Evolutionary conservation across 2,797 vertebrate species (phyloP), one percentile per base, ranked within the genome.

Genomic region (Myotis planiceps): DNA sequence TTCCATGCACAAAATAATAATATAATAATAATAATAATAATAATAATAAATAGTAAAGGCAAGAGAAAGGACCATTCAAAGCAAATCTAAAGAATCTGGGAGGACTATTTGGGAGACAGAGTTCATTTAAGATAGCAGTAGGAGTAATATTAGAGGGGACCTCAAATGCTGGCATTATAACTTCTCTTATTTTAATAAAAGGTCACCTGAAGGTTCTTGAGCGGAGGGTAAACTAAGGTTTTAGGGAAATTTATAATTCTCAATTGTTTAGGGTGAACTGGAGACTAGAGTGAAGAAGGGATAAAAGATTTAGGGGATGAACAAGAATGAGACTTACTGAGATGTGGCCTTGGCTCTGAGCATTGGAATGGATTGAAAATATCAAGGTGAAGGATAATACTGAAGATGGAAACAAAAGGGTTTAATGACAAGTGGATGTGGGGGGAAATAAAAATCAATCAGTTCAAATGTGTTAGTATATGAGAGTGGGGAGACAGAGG

Each of bases 401-500:
- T 79, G 23, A 90, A 29, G 5, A n/a, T 83, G 16, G 76, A 49
- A 75, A 71, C 16, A 60, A 25, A 4, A 23, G 16, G 5, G 1
- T 66, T 29, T 87, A 60, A 34, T 49, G 63, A 23, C 14, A 85
- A 60, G 21, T 10, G 21, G 2, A 6, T 45, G 34, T 71, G 29
- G 37, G 76, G 15, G 10, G 47, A 23, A 23, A 32, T 29, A 63
- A 23, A 53, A 76, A 5, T 0, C 2, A 58, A 4, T 5, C 5
- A 27, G 27, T 8, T 47, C 18, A n/a, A 42, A 23, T 1, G 1
- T 23, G 13, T 25, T 32, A 12, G 12, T 18, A 9, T 27, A 12
- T 7, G 7, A 6, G 32, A 19, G 10, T 19, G 8, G 18, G 18
- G 12, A 21, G 18, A n/a, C 12, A 39, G 0, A 29, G 7, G 2